Percentiles rank a stretch among this genome's conserved stretches.
Conservation (phyloP, 2,113 vertebrate genomes). For the Cebidichthys violaceus region DNA sequence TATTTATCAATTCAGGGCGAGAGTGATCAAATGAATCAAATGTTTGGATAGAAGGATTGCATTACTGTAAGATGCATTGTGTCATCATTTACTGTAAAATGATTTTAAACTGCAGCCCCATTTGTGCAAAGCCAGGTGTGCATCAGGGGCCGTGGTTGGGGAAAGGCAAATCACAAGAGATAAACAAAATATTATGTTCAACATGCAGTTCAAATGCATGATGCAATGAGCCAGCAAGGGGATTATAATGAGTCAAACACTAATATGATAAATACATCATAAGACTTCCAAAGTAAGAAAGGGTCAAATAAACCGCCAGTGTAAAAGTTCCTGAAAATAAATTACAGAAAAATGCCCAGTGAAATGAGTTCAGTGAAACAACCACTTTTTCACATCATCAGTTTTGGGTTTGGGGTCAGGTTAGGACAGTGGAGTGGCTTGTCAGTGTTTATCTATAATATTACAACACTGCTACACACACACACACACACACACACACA, state of each 20-base stretch:
- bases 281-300: neutral
- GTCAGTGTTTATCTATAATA: slow-evolving; percentile 36
- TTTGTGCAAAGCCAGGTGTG: neutral
- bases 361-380: neutral
- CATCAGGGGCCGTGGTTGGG: neutral
- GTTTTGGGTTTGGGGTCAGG: neutral
- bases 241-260: neutral
- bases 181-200: neutral
- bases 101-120: neutral
- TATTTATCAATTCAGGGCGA: neutral
- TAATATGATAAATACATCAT: neutral
- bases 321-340: neutral
- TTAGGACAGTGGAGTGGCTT: slow-evolving; percentile 24
- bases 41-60: neutral
- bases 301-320: neutral
- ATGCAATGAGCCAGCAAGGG: slow-evolving; percentile 8
- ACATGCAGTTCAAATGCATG: neutral
- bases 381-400: neutral
- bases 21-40: neutral
- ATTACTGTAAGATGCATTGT: neutral
- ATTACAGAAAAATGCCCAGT: neutral
- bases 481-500: neutral
- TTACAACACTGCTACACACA: slow-evolving; percentile 3
- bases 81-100: neutral
- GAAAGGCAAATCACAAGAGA: neutral